Conservation (phyloP, 2,113 vertebrate species). For the Cromileptes altivelis region DNA sequence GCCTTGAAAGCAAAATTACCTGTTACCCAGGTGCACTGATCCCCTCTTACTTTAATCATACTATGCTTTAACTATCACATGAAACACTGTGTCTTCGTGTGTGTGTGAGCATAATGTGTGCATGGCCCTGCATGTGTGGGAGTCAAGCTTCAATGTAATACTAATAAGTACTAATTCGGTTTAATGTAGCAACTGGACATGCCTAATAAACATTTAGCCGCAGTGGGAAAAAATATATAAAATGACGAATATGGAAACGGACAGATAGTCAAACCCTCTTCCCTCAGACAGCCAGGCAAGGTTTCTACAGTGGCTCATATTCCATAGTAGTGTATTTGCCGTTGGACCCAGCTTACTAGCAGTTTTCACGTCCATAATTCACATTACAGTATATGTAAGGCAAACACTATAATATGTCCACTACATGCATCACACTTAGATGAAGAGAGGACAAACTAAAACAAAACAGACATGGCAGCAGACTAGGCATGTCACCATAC, state of each 20-base stretch:
- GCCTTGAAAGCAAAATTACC: slow-evolving; percentile 8
- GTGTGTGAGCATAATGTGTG: not conserved
- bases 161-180: slow-evolving; percentile 35
- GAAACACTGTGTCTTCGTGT: slow-evolving; percentile 2
- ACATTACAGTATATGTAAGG: slow-evolving; percentile 11
- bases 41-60: slow-evolving; percentile 9
- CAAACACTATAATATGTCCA: not conserved
- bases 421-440: not conserved
- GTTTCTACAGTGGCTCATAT: not conserved
- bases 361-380: not conserved
- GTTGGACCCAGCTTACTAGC: not conserved
- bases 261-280: not conserved
- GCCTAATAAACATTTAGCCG: slow-evolving; percentile 17
- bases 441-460: not conserved
- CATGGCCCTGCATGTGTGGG: not conserved
- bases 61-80: slow-evolving; percentile 11
- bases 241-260: not conserved
- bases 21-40: slow-evolving; percentile 8
- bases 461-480: not conserved
- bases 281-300: not conserved
- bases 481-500: no score
- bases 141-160: slow-evolving; percentile 16
- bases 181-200: slow-evolving; percentile 32
- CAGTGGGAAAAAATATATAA: not conserved
- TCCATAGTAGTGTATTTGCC: not conserved